Evolutionary conservation across 2,113 vertebrate species (phyloP).

Genomic region (Callaeas wilsoni): DNA sequence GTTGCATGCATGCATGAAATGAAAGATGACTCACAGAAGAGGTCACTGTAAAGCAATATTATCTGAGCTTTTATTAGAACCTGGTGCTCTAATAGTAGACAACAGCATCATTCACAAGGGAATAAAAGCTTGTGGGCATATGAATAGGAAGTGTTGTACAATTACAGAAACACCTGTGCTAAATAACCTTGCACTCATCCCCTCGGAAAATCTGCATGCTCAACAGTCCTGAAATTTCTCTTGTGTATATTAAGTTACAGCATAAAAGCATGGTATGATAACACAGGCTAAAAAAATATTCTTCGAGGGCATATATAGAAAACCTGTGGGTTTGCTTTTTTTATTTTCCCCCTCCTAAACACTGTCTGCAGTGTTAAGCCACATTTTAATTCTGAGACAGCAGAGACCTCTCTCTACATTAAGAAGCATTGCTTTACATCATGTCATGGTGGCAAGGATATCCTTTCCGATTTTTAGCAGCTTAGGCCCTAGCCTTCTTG

Average conservation of each 20-base stretch:
- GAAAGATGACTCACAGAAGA: neutral
- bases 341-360: neutral
- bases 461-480: neutral
- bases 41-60: constrained; percentile 14
- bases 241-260: neutral
- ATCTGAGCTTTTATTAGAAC: constrained; percentile 8
- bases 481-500: neutral
- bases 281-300: neutral
- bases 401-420: neutral
- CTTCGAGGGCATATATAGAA: constrained; percentile 4
- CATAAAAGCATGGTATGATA: neutral
- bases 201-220: constrained; percentile 41
- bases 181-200: constrained; percentile 33
- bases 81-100: neutral
- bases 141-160: constrained; percentile 10
- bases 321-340: neutral
- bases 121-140: constrained; percentile 23
- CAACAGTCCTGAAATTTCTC: constrained; percentile 1
- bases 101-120: constrained; percentile 6
- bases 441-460: neutral
- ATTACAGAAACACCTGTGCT: constrained; percentile 48
- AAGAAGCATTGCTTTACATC: neutral
- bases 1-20: neutral
- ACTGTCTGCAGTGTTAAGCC: neutral
- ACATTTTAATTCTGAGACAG: neutral